A percentile compares a stretch with the other conserved stretches of the same genome.
These are phyloP conservation scores for Palythoa heliodiscus DNA, from an alignment of 92 coral and sea anemone genomes.

Conservation along the genomic window DNA sequence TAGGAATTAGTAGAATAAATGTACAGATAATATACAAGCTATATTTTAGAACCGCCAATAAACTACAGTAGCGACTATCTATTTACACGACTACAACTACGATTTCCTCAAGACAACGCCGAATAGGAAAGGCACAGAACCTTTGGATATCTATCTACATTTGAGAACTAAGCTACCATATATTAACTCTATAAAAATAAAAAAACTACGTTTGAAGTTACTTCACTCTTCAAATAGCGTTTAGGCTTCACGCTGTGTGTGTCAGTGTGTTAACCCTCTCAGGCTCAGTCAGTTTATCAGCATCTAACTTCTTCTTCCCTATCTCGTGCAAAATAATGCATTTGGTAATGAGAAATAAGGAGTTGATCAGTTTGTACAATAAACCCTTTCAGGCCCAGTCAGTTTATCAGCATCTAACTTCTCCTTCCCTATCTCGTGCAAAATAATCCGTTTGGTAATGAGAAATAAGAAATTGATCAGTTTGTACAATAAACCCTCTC, in stretches of 20 bases:
- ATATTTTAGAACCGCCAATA: not conserved
- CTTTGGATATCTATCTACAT: not conserved
- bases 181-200: slow-evolving; percentile 17
- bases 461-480: too few species aligned
- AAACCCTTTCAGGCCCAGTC: not conserved
- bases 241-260: not conserved
- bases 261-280: not conserved
- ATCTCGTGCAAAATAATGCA: not conserved
- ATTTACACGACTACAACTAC: not conserved
- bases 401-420: not conserved
- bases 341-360: not conserved
- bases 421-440: not conserved
- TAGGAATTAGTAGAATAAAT: not conserved
- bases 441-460: not conserved
- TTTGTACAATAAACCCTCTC: not conserved
- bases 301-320: not conserved
- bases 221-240: not conserved
- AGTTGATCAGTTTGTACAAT: too few species aligned
- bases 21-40: slow-evolving; percentile 5
- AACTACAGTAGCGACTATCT: not conserved
- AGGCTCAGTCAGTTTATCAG: not conserved
- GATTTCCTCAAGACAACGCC: not conserved
- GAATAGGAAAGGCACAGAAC: not conserved
- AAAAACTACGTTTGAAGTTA: not conserved
- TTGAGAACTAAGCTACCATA: not conserved